These are phyloP conservation scores for Lypha dubia DNA, from an alignment of 2,888 invertebrate genomes.

Conservation along the genomic window DNA sequence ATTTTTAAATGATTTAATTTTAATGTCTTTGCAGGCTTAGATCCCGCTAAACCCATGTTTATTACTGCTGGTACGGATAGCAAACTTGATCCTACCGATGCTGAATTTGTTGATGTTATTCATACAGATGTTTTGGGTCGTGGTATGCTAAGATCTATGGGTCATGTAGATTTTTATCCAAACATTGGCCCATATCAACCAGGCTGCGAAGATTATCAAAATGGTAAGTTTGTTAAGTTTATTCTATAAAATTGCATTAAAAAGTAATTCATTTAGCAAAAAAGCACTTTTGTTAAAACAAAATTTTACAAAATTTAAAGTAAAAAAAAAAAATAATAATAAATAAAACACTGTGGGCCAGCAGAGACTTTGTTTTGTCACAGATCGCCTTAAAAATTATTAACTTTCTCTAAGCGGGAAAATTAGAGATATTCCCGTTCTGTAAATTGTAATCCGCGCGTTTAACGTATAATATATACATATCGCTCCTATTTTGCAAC, in stretches of 20 bases:
- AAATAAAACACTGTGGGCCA: too few relatives aligned
- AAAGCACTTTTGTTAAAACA: too few relatives aligned
- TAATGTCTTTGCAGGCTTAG: constrained; percentile 84
- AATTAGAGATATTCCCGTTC: too few relatives aligned
- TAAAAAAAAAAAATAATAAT: too few relatives aligned
- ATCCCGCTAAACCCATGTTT: constrained; percentile 87
- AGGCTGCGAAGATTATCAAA: constrained; percentile 84
- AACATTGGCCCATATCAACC: constrained; percentile 86
- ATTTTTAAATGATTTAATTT: neutral
- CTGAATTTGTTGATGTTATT: constrained; percentile 86
- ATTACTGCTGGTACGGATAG: constrained; percentile 83
- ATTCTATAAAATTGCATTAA: neutral
- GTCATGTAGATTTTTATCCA: constrained; percentile 86
- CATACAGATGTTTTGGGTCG: constrained; percentile 86
- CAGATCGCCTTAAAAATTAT: too few relatives aligned
- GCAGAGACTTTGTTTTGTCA: neutral
- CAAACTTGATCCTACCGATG: constrained; percentile 85
- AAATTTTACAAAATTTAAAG: too few relatives aligned
- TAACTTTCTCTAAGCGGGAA: too few relatives aligned
- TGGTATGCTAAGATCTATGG: constrained; percentile 84
- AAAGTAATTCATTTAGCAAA: too few relatives aligned
- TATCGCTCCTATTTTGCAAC: too few relatives aligned
- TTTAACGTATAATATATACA: too few relatives aligned
- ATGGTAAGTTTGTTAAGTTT: constrained; percentile 58
- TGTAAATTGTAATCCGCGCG: too few relatives aligned